Percentiles rank a stretch among this genome's conserved stretches.
Evolutionary conservation across 2,797 vertebrate species (phyloP).

Genomic region (Sarcophilus harrisii): DNA sequence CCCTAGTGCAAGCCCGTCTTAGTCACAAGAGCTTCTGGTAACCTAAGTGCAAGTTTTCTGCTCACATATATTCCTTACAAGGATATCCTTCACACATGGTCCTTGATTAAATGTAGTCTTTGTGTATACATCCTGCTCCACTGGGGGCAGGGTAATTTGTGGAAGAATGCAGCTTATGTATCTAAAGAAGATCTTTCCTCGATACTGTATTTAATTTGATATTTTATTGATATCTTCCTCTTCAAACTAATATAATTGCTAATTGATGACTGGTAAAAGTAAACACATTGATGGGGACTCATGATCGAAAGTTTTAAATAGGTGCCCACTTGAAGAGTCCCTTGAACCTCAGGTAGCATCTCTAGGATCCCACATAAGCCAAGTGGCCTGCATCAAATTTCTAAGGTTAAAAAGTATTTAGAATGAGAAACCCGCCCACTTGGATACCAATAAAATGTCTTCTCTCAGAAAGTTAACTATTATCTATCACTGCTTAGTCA

Average conservation of each 20-base stretch:
- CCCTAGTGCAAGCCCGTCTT: not conserved
- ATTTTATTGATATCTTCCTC: not conserved
- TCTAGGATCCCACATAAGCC: not conserved
- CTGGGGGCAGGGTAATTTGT: not conserved
- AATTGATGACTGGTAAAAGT: not conserved
- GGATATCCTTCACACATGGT: not conserved
- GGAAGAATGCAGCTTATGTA: not conserved
- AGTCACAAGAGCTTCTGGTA: not conserved
- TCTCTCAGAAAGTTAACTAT: not conserved
- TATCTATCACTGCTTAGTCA: not conserved
- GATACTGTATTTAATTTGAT: not conserved
- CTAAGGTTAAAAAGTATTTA: not conserved
- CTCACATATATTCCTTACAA: not conserved
- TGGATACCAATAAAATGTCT: not conserved
- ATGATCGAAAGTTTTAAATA: not conserved
- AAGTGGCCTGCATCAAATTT: not conserved
- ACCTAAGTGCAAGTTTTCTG: too few species aligned
- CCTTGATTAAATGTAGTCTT: not conserved
- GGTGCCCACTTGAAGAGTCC: not conserved
- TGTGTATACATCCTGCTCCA: not conserved
- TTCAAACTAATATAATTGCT: not conserved
- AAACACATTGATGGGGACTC: not conserved
- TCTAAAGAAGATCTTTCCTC: not conserved
- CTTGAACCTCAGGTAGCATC: not conserved
- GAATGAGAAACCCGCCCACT: not conserved